Percentiles rank a stretch among this genome's conserved stretches.
These are phyloP conservation scores for Leptura quadrifasciata DNA, from an alignment of 2,888 invertebrate species.

Conservation along the genomic window DNA sequence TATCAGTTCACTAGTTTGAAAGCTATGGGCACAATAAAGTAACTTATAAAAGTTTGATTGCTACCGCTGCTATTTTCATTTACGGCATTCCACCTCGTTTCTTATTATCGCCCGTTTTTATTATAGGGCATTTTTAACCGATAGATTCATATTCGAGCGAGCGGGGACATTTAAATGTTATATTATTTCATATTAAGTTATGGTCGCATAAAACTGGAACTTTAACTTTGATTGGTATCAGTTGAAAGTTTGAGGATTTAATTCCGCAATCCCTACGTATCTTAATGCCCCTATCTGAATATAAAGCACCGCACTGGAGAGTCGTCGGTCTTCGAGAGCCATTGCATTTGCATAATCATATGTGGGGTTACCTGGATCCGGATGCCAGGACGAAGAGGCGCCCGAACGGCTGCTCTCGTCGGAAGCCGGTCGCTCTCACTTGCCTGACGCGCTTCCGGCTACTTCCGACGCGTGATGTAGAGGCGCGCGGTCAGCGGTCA, in stretches of 20 bases:
- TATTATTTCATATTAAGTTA: constrained; percentile 65
- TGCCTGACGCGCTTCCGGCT: constrained; percentile 62
- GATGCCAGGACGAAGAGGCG: constrained; percentile 73
- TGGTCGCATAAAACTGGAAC: constrained; percentile 68
- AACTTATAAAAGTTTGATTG: constrained; percentile 67
- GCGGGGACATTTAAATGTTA: constrained; percentile 63
- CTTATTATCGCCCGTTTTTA: constrained; percentile 67
- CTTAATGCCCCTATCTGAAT: constrained; percentile 69
- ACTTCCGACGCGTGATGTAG: constrained; percentile 61
- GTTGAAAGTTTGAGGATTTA: constrained; percentile 67
- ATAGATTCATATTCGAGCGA: constrained; percentile 62
- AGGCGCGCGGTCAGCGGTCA: constrained; percentile 65
- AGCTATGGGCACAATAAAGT: constrained; percentile 60
- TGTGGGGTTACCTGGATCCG: constrained; percentile 57
- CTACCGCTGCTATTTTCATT: constrained; percentile 66
- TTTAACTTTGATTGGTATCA: constrained; percentile 69
- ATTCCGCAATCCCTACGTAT: constrained; percentile 59
- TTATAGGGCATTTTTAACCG: constrained; percentile 64
- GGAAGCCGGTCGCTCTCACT: constrained; percentile 59
- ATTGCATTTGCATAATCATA: constrained; percentile 67
- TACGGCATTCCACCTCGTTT: constrained; percentile 68
- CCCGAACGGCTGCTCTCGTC: constrained; percentile 70
- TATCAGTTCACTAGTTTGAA: constrained; percentile 54
- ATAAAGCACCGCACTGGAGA: constrained; percentile 63
- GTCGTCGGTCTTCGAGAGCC: constrained; percentile 54